Base-by-base conservation (phyloP, 1,140 invertebrate genomes). In the Harpegnathos saltator region DNA sequence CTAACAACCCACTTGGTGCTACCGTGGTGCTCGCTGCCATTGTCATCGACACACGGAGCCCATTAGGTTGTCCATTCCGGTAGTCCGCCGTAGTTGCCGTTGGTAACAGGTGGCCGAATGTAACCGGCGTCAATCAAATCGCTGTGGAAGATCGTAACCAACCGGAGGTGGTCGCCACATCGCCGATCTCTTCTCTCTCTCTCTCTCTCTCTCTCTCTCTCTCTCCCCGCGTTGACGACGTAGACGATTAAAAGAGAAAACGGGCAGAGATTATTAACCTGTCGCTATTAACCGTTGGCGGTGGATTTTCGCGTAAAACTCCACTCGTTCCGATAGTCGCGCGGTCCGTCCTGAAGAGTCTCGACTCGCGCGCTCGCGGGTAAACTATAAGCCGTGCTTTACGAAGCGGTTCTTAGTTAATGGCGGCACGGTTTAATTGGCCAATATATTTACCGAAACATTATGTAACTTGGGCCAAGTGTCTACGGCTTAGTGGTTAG, bases 371-470 rank as follows among this genome's bases (percentile, higher is more conserved):
- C 24, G 56, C 22, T 22, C 44, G 56, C 38, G 33, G 24, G 9
- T 58, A 56, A 58, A 58, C 14, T 48, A 44, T 56, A 11, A 26
- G 14, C 33, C 24, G 24, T 44, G 33, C 33, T 78, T 78, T 48
- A 78, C 29, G 19, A 48, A 44, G n/a, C 24, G 4, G 15, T 33
- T 54, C 61, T 80, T 4, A 74, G 14, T 82, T 82, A 74, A 74
- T 61, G 22, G 26, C 38, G 68, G 24, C 29, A 14, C 14, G 58
- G 44, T 62, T 71, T 81, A 73, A 82, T 82, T 74, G 59, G 56
- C 58, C 48, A 56, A 74, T 74, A 82, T 74, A 82, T 82, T 74
- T 82, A 82, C 29, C 44, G 29, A 74, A 63, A 82, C 26, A 63
- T 74, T 82, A 63, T 52, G 29, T 82, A 82, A 72, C 56, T 82